A percentile compares a stretch with the other conserved stretches of the same genome.
Evolutionary conservation across 2,797 vertebrate genomes (phyloP).

Genomic region (Hipposideros larvatus): DNA sequence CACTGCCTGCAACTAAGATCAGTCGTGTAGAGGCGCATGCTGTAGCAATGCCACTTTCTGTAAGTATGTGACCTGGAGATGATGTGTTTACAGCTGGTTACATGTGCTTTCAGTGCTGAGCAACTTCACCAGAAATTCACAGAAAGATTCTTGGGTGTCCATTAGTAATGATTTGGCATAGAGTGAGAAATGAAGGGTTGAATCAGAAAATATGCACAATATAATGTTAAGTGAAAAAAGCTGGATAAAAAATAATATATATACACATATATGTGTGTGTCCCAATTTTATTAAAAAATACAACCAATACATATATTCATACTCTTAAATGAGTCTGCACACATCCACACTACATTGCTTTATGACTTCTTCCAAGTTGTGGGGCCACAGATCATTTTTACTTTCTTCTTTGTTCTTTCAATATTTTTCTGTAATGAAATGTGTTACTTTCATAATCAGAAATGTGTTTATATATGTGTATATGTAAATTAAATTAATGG

Average conservation of each 20-base stretch:
- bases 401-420: slow-evolving; percentile 32
- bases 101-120: not conserved
- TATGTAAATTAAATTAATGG: not conserved
- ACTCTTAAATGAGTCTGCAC: not conserved
- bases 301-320: not conserved
- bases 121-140: not conserved
- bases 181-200: slow-evolving; percentile 4
- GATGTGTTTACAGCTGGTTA: not conserved
- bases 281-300: slow-evolving; percentile 37
- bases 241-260: not conserved
- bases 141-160: not conserved
- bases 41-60: slow-evolving; percentile 78
- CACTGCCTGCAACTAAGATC: slow-evolving; percentile 81
- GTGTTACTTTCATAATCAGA: not conserved
- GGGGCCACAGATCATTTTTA: slow-evolving; percentile 18
- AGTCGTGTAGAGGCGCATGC: slow-evolving; percentile 85
- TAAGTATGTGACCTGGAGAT: slow-evolving; percentile 84
- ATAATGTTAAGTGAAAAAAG: slow-evolving; percentile 55
- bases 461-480: not conserved
- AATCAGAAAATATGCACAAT: slow-evolving; percentile 29
- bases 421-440: slow-evolving; percentile 38
- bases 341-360: not conserved
- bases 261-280: not conserved
- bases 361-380: not conserved
- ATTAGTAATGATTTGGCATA: slow-evolving; percentile 22